phyloP scores from a whole-genome alignment of 2,797 vertebrate genomes.

The Darevskia mixta region DNA sequence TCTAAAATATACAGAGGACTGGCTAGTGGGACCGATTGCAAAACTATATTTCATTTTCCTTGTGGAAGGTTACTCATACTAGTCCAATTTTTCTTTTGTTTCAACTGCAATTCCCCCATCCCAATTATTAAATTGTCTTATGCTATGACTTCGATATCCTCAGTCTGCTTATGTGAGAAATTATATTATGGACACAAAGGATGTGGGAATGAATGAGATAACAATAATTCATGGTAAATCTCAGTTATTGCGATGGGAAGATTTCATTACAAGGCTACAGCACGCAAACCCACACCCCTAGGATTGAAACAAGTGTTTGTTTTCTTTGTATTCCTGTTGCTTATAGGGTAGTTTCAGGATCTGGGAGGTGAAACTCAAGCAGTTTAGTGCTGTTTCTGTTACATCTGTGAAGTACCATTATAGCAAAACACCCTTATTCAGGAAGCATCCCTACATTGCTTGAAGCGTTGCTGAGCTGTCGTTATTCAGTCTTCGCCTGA shows the following conservation, averaged over 20 bases:
- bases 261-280: neutral
- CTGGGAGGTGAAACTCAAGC: neutral
- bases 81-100: conserved; percentile 2
- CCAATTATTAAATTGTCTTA: neutral
- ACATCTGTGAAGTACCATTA: neutral
- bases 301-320: neutral
- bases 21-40: conserved; percentile 3
- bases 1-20: conserved; percentile 7
- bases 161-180: neutral
- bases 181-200: neutral
- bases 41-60: neutral
- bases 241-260: neutral
- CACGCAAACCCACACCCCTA: too few relatives aligned
- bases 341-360: neutral
- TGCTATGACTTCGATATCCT: neutral
- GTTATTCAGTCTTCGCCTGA: too few relatives aligned
- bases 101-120: neutral
- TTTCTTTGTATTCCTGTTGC: neutral
- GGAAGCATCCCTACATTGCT: too few relatives aligned
- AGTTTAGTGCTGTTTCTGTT: neutral
- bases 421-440: neutral
- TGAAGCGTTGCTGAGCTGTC: too few relatives aligned
- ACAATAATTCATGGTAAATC: neutral
- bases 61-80: neutral
- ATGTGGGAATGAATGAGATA: neutral